Percentiles rank a stretch among this genome's conserved stretches.
Evolutionary conservation across 2,888 invertebrate genomes (phyloP).

Genomic region (Crossocerus cetratus): DNA sequence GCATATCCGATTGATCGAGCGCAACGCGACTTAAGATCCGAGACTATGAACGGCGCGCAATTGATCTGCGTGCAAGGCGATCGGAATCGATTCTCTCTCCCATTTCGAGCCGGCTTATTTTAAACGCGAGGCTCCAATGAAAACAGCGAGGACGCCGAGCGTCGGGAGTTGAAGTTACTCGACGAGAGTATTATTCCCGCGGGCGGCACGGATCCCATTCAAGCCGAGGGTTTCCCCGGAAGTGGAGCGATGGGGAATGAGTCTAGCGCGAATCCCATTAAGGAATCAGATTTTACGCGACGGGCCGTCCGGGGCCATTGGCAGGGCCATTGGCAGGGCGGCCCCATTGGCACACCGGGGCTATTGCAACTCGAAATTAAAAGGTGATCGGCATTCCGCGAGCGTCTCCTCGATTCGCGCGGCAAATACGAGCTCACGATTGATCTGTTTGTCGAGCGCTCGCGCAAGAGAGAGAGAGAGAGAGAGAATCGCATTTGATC

Average conservation of each 20-base stretch:
- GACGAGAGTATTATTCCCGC: background rate
- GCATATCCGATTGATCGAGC: slow-evolving; percentile 7
- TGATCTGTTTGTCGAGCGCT: slow-evolving; percentile 36
- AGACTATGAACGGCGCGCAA: slow-evolving; percentile 51
- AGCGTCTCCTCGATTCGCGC: background rate
- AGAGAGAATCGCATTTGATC: slow-evolving; percentile 6
- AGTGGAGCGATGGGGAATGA: background rate
- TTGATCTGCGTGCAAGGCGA: slow-evolving; percentile 67
- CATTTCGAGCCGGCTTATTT: background rate
- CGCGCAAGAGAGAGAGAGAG: background rate
- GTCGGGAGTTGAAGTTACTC: background rate
- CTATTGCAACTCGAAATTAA: background rate
- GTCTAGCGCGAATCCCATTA: background rate
- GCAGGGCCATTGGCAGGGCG: too few relatives aligned
- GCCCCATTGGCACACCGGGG: background rate
- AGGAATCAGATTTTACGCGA: background rate
- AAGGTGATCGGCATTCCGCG: background rate
- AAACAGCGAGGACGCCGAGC: slow-evolving; percentile 21
- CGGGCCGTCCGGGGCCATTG: background rate
- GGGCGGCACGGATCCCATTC: background rate
- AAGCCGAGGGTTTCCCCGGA: background rate
- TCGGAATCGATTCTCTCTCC: slow-evolving; percentile 38
- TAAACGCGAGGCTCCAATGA: background rate
- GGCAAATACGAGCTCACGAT: slow-evolving; percentile 22
- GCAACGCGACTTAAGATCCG: slow-evolving; percentile 46